Evolutionary conservation across 2,113 vertebrate genomes (phyloP).

Genomic region (Mastomys natalensis): DNA sequence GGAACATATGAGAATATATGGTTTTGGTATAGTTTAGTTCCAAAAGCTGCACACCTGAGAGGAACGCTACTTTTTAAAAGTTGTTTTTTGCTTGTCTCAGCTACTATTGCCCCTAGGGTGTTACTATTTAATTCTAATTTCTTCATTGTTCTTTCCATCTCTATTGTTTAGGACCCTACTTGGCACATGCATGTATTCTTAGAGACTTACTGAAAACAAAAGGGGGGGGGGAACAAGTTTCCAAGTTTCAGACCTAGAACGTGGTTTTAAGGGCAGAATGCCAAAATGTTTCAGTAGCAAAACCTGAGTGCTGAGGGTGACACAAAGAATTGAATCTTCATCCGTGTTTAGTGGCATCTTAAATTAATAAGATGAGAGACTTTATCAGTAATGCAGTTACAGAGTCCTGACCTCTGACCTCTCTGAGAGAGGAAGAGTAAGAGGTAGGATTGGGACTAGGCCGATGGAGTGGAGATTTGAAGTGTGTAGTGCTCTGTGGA

Average conservation of each 20-base stretch:
- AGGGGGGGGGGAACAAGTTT: neutral
- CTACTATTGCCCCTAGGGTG: neutral
- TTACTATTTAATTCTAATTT: neutral
- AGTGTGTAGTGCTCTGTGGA: neutral
- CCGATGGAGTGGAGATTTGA: neutral
- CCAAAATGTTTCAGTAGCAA: neutral
- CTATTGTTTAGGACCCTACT: neutral
- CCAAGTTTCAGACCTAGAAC: neutral
- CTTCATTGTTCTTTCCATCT: neutral
- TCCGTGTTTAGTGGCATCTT: conserved; percentile 50
- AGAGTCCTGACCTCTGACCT: neutral
- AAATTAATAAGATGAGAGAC: conserved; percentile 34
- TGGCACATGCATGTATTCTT: neutral
- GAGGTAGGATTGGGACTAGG: neutral
- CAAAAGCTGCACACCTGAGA: neutral
- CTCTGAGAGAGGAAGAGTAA: neutral
- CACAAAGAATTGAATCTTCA: neutral
- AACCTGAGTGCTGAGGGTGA: neutral
- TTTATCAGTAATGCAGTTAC: conserved; percentile 5
- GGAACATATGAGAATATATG: neutral
- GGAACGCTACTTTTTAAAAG: neutral
- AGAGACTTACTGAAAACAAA: neutral
- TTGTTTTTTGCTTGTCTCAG: neutral
- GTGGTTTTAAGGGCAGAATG: neutral
- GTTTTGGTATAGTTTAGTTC: neutral